Evolutionary conservation across 2,113 vertebrate species (phyloP).

Genomic region (Pampusana beccarii): DNA sequence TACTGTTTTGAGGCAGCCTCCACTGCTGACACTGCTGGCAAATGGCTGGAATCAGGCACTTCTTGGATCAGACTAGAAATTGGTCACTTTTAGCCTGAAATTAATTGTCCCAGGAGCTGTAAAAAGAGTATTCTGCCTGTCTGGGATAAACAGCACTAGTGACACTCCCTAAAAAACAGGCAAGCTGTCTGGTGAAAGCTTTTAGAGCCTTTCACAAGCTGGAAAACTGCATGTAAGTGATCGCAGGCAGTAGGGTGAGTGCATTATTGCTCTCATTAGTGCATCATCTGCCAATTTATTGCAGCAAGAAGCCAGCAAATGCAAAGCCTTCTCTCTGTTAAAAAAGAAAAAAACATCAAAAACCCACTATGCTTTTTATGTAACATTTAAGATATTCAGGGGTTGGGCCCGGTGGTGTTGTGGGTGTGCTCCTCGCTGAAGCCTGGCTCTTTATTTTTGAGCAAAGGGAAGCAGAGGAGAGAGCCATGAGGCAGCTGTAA

Average conservation of each 20-base stretch:
- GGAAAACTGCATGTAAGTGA: neutral
- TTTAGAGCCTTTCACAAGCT: slow-evolving; percentile 44
- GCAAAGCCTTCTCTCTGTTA: neutral
- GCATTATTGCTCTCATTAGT: slow-evolving; percentile 23
- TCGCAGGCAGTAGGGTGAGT: neutral
- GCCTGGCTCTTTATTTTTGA: neutral
- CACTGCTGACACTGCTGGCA: neutral
- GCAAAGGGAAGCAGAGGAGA: neutral
- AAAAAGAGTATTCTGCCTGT: neutral
- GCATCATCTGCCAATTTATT: slow-evolving; percentile 33
- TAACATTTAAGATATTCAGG: neutral
- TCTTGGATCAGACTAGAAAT: neutral
- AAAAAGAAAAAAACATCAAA: neutral
- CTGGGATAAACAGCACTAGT: neutral
- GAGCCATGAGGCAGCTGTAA: fast-evolving
- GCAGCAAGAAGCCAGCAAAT: neutral
- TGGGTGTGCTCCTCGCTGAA: neutral
- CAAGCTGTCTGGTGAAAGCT: slow-evolving; percentile 42
- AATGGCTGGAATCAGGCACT: neutral
- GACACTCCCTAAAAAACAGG: slow-evolving; percentile 20
- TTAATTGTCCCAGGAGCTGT: neutral
- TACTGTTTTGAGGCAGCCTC: neutral
- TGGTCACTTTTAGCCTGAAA: neutral
- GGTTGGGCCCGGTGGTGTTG: neutral
- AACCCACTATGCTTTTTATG: neutral